Evolutionary conservation across 2,113 vertebrate genomes (phyloP).

Genomic region (Sinocyclocheilus maitianheensis): DNA sequence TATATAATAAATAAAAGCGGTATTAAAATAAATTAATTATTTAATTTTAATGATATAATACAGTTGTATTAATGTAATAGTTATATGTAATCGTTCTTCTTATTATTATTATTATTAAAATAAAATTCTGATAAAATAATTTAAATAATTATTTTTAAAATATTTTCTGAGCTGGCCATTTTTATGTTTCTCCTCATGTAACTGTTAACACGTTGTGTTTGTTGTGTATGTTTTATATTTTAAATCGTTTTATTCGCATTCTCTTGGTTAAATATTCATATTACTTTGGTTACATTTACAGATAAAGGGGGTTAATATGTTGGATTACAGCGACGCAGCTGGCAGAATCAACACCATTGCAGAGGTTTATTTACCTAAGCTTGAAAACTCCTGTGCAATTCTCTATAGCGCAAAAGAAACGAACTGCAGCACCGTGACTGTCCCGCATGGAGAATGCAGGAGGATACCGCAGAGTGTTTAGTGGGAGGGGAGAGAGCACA

Average conservation of each 20-base stretch:
- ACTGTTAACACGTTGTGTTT: neutral
- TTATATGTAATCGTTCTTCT: no score
- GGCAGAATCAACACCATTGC: slow-evolving; percentile 5
- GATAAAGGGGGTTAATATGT: neutral
- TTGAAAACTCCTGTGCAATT: neutral
- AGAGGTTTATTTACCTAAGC: neutral
- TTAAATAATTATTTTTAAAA: neutral
- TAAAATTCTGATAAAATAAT: no score
- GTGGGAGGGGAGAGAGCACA: slow-evolving; percentile 25
- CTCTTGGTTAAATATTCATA: neutral
- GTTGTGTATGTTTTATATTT: neutral
- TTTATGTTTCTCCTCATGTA: neutral
- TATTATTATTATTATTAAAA: no score
- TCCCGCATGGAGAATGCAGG: slow-evolving; percentile 29
- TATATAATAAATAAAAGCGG: neutral
- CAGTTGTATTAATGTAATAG: no score
- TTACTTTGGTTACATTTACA: neutral
- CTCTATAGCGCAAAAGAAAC: neutral
- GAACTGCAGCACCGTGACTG: slow-evolving; percentile 15
- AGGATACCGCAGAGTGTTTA: slow-evolving; percentile 40
- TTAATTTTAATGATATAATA: no score
- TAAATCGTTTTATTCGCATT: neutral
- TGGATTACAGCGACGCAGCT: neutral
- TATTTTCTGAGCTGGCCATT: neutral
- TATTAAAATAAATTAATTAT: no score